Evolutionary conservation across 2,113 vertebrate genomes (phyloP), one percentile per base, ranked within the genome.

Genomic region (Cephalopholis sonnerati): DNA sequence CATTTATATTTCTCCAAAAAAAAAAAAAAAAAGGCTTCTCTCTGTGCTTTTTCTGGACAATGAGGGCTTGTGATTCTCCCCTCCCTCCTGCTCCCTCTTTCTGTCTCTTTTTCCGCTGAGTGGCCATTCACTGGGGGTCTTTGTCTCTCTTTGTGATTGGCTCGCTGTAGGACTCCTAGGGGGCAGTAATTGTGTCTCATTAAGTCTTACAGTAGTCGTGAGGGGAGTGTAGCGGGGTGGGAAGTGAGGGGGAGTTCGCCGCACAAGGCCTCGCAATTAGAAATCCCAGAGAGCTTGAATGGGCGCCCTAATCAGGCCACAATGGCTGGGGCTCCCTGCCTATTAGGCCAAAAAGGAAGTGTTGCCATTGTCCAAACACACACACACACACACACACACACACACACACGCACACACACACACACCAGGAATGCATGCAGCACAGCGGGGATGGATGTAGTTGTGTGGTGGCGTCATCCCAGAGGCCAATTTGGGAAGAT

Each of bases 121-220:
- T 87, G 93, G 92, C 93, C 94, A 92, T 87, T 92, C 87, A 89
- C 77, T 39, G 73, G 77, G 81, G 87, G 81, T 89, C 84, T 85
- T 74, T 76, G 82, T 83, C 77, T 62, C 58, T 70, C 68, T 91
- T 89, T 94, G 95, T 95, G 94, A 95, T 96, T 89, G 92, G 91
- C 88, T 88, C 63, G 64, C 85, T 88, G 76, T 57, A 82, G 90
- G 89, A 91, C 91, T 96, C 91, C 89, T 96, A 95, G 95, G 95
- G 95, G 96, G 94, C 96, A 96, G 96, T 97, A 96, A 97, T 97
- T 97, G 96, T 97, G 96, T 97, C 97, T 97, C 96, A 96, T 97
- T 97, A 97, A 96, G 96, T 96, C 96, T 97, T 97, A 97, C 96
- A 96, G 96, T 98, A 96, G 85, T 85, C n/a, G n/a, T 58, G 74